A percentile compares a stretch with the other conserved stretches of the same genome.
phyloP scores from a whole-genome alignment of 2,113 vertebrate species.

The Grallaria varia region DNA sequence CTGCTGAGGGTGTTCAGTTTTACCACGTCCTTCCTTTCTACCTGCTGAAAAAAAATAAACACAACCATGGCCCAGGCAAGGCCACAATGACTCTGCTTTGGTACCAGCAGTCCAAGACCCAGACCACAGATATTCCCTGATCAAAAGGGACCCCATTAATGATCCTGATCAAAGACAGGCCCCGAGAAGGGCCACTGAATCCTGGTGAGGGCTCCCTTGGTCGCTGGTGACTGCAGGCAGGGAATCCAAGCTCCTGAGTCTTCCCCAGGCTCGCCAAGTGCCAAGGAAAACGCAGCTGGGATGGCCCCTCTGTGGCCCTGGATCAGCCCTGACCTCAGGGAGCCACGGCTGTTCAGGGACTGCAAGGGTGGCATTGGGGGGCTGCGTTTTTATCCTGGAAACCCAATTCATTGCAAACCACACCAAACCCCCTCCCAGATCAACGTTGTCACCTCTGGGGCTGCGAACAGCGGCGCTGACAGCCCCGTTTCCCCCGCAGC shows the following conservation, averaged over 20 bases:
- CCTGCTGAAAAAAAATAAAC: neutral
- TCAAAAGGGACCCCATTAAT: neutral
- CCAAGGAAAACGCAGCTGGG: neutral
- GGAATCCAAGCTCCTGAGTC: neutral
- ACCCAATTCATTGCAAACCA: neutral
- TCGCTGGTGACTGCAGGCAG: neutral
- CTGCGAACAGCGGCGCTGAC: neutral
- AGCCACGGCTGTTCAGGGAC: neutral
- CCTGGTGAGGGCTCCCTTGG: neutral
- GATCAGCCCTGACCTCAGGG: neutral
- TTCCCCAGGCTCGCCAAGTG: neutral
- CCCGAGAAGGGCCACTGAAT: neutral
- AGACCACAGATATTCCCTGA: neutral
- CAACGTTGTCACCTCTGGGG: neutral
- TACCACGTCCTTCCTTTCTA: neutral
- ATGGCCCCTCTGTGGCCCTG: neutral
- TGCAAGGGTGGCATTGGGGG: neutral
- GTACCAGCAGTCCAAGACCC: neutral
- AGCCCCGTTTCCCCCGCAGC: neutral
- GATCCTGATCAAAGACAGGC: neutral
- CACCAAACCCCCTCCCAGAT: neutral
- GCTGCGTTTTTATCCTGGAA: neutral
- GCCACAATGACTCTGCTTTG: neutral
- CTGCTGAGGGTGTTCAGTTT: neutral
- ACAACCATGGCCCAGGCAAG: neutral